A percentile compares a stretch with the other conserved stretches of the same genome.
These are phyloP conservation scores for Probosciger aterrimus DNA, from an alignment of 2,113 vertebrate species.

Conservation along the genomic window DNA sequence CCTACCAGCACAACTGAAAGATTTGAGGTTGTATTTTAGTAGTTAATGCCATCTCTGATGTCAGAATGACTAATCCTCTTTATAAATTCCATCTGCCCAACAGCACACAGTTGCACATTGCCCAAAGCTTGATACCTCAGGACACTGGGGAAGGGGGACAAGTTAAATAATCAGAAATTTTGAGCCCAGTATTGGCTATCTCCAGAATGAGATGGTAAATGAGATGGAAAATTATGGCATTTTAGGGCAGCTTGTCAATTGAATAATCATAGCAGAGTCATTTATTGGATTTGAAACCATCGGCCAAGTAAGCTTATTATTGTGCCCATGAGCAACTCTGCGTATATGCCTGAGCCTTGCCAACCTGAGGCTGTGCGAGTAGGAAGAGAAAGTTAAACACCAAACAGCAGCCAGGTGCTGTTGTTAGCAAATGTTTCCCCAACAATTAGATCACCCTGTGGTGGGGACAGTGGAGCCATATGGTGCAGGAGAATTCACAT, in stretches of 20 bases:
- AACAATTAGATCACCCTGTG: background rate
- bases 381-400: conserved; percentile 18
- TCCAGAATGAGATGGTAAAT: background rate
- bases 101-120: background rate
- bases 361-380: background rate
- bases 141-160: background rate
- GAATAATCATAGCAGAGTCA: background rate
- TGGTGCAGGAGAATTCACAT: background rate
- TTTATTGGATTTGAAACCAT: background rate
- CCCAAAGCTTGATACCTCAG: background rate
- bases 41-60: background rate
- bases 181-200: background rate
- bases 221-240: background rate
- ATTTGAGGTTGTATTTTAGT: background rate
- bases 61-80: background rate
- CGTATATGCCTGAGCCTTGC: background rate
- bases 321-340: background rate
- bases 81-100: background rate
- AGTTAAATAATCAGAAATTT: background rate
- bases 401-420: conserved; percentile 32
- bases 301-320: background rate
- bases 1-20: background rate
- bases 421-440: conserved; percentile 21
- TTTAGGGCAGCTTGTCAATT: background rate
- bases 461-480: background rate